These are phyloP conservation scores for Orthosia gracilis DNA, from an alignment of 2,888 invertebrate species.

Conservation along the genomic window DNA sequence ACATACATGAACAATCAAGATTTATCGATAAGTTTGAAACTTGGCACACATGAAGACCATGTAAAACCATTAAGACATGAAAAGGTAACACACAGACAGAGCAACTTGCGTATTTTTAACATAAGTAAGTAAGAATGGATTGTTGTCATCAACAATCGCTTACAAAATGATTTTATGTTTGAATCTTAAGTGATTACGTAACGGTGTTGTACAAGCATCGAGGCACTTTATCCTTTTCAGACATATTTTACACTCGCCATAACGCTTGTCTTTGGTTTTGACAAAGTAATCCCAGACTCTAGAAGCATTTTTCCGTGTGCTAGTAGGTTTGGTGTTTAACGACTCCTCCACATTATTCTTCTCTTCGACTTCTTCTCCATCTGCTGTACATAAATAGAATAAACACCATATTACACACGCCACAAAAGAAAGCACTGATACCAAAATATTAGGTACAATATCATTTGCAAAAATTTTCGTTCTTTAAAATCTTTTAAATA, in stretches of 20 bases:
- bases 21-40: too few relatives aligned
- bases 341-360: neutral
- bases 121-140: too few relatives aligned
- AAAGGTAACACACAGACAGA: too few relatives aligned
- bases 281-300: conserved; percentile 36
- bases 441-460: neutral
- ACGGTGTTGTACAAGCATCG: conserved; percentile 25
- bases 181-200: conserved; percentile 23
- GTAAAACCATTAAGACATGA: too few relatives aligned
- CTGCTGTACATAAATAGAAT: neutral
- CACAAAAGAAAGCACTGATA: neutral
- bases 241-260: conserved; percentile 23
- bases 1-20: too few relatives aligned
- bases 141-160: neutral
- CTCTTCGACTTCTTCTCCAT: neutral
- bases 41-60: too few relatives aligned
- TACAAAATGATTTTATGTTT: conserved; percentile 11
- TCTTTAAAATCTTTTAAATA: neutral
- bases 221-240: conserved; percentile 8
- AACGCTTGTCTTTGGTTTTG: conserved; percentile 22
- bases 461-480: neutral
- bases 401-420: neutral
- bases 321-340: neutral
- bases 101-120: too few relatives aligned
- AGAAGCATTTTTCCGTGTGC: conserved; percentile 23